Evolutionary conservation across 2,113 vertebrate species (phyloP).

Genomic region (Cyprinodon brontotheroides): DNA sequence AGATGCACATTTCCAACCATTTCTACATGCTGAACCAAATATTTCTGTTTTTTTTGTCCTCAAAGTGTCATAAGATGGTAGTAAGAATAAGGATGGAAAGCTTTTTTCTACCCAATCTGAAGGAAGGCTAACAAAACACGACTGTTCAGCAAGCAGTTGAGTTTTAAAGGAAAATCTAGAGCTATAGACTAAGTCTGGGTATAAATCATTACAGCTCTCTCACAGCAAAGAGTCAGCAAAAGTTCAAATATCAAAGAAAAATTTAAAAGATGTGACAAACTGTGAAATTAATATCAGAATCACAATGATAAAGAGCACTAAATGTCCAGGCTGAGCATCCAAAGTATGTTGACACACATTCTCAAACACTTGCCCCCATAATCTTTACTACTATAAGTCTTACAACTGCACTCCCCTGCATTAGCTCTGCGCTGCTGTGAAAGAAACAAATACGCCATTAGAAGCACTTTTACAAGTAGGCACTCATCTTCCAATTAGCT

Average conservation of each 20-base stretch:
- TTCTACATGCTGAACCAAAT: not conserved
- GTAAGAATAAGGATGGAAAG: not conserved
- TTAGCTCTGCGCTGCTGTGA: slow-evolving; percentile 90
- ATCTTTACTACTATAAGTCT: slow-evolving; percentile 81
- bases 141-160: slow-evolving; percentile 48
- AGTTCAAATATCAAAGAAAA: slow-evolving; percentile 36
- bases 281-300: not conserved
- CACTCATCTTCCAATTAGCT: slow-evolving; percentile 99
- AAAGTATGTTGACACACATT: slow-evolving; percentile 41
- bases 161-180: slow-evolving; percentile 46
- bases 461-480: slow-evolving; percentile 99
- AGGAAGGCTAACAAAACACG: slow-evolving; percentile 30
- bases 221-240: slow-evolving; percentile 26
- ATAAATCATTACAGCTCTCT: not conserved
- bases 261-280: slow-evolving; percentile 11
- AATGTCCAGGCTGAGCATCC: slow-evolving; percentile 8
- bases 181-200: slow-evolving; percentile 12
- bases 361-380: slow-evolving; percentile 78
- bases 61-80: not conserved
- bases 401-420: slow-evolving; percentile 86
- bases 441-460: slow-evolving; percentile 99
- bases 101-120: too few species aligned
- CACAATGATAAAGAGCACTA: not conserved
- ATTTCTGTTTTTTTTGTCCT: not conserved
- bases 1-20: not conserved